Evolutionary conservation across 2,113 vertebrate genomes (phyloP), one percentile per base, ranked within the genome.

Genomic region (Antennarius striatus): DNA sequence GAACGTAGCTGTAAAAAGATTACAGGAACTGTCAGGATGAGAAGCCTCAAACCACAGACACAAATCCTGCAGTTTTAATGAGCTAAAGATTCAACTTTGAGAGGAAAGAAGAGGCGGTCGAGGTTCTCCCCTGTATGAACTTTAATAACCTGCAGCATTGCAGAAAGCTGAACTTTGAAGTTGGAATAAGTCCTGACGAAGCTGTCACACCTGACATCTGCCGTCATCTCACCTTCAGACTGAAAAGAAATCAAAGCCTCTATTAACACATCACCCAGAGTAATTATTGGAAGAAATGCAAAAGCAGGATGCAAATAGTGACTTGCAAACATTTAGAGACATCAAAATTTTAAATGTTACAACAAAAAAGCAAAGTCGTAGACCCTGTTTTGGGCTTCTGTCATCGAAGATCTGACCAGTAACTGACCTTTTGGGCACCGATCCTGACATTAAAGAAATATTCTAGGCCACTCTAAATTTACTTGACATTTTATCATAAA

Each of bases 1-100:
- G 36, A 29, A 28, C 79, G 70, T 0, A 39, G 63, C 67, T 66
- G 72, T 69, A 56, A 77, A 74, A 63, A 83, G 73, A 78, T 72
- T 73, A 82, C 0, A 6, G 48, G 56, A 59, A 80, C 71, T 61
- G 71, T 56, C 30, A n/a, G 76, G 80, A 79, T 68, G 71, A 80
- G 59, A 60, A 16, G 14, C 61, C 54, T 65, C 29, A 10, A 78
- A 82, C 47, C 46, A 39, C 42, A 70, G 64, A 75, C 70, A 62
- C n/a, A 77, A 86, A 82, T 84, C 73, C 81, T 1, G 42, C 15
- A 58, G 48, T 49, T 39, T 55, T 62, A 75, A 82, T 14, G 43
- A 70, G 77, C 66, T 32, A 48, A n/a, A 81, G 67, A 70, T 54
- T 76, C 71, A 50, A 50, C 42, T 52, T 40, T 15, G 54, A 77